Base-by-base conservation (phyloP, 2,797 vertebrate species). In the Diplodus sargus region DNA sequence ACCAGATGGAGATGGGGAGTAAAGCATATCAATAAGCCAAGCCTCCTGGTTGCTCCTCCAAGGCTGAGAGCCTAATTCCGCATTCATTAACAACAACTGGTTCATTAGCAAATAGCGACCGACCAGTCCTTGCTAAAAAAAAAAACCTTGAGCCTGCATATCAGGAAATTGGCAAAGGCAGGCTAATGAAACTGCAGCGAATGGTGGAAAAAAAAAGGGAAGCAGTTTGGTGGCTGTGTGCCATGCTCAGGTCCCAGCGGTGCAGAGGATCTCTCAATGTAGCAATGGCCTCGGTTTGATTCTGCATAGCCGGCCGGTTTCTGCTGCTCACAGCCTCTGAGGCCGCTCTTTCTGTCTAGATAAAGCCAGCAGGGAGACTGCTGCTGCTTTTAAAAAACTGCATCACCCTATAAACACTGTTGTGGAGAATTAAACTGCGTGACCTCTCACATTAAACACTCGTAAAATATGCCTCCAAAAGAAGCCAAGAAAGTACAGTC, bases 101-200 rank as follows among this genome's bases (percentile, higher is more conserved):
- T 88, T 87, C 81, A 88, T 89, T 77, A 82, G 80, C 42, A 81
- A 87, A 83, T 52, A 80, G 61, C 74, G 82, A 57, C 43, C 59
- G 43, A 88, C 64, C 45, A 85, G 81, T 88, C 80, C 67, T 84
- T 86, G 86, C 79, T 85, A 70, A 82, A 9, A 34, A 34, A 52
- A 90, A 34, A 34, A 52, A 90, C 60, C 54, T 77, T 61, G 59
- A 74, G 70, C 23, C 69, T 57, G 72, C 20, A 61, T 85, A 90
- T 89, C 68, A 74, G 77, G 79, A 92, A 90, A 89, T 57, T 90
- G 90, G 85, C 89, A 85, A 74, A 83, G 81, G 80, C 82, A 72
- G 48, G 17, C 66, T 71, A 78, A 89, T 83, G 78, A 90, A 91
- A 88, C 71, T 12, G 70, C 83, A 88, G 87, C 75, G 89, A 90